phyloP scores from a whole-genome alignment of 2,888 invertebrate genomes.

The Aporophyla lueneburgensis region DNA sequence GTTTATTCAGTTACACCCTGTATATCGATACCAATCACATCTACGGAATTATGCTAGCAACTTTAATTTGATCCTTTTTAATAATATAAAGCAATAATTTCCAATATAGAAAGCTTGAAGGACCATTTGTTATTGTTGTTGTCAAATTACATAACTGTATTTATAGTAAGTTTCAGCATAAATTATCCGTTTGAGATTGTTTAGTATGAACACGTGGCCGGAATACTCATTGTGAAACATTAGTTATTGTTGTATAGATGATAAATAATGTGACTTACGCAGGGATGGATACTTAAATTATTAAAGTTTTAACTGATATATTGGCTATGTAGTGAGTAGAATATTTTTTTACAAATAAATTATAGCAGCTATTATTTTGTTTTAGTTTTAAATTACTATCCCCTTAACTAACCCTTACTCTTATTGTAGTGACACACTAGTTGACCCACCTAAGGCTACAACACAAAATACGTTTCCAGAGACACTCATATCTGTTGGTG shows the following conservation, averaged over 20 bases:
- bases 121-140: slow-evolving; percentile 87
- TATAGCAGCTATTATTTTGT: slow-evolving; percentile 88
- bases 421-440: background rate
- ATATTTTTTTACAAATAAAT: slow-evolving; percentile 94
- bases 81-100: slow-evolving; percentile 79
- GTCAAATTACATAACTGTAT: slow-evolving; percentile 80
- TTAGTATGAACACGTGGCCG: slow-evolving; percentile 79
- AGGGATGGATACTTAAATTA: slow-evolving; percentile 92
- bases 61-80: slow-evolving; percentile 26
- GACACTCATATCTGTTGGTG: background rate
- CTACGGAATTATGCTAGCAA: too few relatives aligned
- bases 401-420: too few relatives aligned
- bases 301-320: slow-evolving; percentile 91
- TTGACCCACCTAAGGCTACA: background rate
- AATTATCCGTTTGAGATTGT: slow-evolving; percentile 87
- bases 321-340: slow-evolving; percentile 93
- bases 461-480: background rate
- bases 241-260: slow-evolving; percentile 90
- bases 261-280: slow-evolving; percentile 91
- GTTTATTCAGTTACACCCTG: too few relatives aligned
- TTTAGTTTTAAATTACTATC: slow-evolving; percentile 55
- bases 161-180: slow-evolving; percentile 89
- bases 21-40: too few relatives aligned
- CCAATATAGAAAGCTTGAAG: slow-evolving; percentile 85
- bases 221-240: slow-evolving; percentile 90